phyloP scores from a whole-genome alignment of 2,113 vertebrate genomes.

The Embiotoca jacksoni region DNA sequence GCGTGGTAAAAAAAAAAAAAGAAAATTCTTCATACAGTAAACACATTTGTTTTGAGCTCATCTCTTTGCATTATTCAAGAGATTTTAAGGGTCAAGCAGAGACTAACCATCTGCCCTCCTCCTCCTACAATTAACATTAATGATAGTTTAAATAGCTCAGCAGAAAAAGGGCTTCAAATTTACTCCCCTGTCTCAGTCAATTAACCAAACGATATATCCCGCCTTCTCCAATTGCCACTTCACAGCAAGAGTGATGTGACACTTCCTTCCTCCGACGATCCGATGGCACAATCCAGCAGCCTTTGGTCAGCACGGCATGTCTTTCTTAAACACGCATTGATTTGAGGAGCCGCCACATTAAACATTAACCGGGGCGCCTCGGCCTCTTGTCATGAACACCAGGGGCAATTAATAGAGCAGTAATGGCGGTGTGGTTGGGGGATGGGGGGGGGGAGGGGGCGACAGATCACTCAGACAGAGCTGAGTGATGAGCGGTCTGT shows the following conservation, averaged over 20 bases:
- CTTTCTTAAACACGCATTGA: constrained; percentile 82
- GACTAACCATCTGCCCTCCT: constrained; percentile 48
- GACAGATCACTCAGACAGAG: constrained; percentile 54
- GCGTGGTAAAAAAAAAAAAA: no score
- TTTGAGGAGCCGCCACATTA: constrained; percentile 77
- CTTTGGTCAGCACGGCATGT: constrained; percentile 54
- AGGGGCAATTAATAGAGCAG: constrained; percentile 80
- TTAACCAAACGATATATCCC: constrained; percentile 73
- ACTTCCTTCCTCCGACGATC: constrained; percentile 54
- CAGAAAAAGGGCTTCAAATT: constrained; percentile 58
- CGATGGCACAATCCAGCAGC: constrained; percentile 22
- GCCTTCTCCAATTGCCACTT: constrained; percentile 46
- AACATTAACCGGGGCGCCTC: constrained; percentile 79
- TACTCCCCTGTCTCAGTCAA: constrained; percentile 77
- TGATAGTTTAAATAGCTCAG: constrained; percentile 74
- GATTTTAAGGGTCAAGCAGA: constrained; percentile 45
- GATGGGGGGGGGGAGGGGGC: constrained; percentile 19
- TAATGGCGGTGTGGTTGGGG: constrained; percentile 52
- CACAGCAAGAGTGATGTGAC: constrained; percentile 69
- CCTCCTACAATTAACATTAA: constrained; percentile 54
- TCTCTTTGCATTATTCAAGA: constrained; percentile 49
- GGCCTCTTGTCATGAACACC: constrained; percentile 65
- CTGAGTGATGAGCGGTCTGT: constrained; percentile 66
- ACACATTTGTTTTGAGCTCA: constrained; percentile 10
- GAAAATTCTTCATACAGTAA: background rate